These are phyloP conservation scores for Oryzias sinensis DNA, from an alignment of 2,797 vertebrate genomes.

Conservation along the genomic window DNA sequence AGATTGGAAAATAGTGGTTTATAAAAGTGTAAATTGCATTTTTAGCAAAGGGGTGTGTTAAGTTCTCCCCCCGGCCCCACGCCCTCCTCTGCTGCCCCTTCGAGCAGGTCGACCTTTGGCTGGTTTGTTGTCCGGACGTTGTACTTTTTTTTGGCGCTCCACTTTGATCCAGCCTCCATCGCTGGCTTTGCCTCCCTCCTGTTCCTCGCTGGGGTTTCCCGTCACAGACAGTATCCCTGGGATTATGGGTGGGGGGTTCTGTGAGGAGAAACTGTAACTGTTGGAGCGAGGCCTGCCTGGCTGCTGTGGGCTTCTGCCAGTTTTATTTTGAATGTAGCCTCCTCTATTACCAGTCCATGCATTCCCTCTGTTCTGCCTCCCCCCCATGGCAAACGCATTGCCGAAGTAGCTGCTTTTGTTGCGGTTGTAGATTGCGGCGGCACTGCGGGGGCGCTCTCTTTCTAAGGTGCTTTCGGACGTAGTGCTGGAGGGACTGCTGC, in stretches of 20 bases:
- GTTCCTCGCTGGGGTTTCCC: constrained; percentile 59
- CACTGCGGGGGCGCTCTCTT: constrained; percentile 69
- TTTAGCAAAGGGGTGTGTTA: constrained; percentile 31
- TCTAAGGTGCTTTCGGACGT: constrained; percentile 85
- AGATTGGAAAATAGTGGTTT: constrained; percentile 23
- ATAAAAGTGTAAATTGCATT: constrained; percentile 16
- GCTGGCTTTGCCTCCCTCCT: constrained; percentile 76
- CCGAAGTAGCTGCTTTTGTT: constrained; percentile 66
- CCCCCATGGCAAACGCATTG: constrained; percentile 49
- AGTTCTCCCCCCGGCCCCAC: constrained; percentile 70
- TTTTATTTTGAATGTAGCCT: constrained; percentile 51
- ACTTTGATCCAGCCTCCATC: constrained; percentile 95
- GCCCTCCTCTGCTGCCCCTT: constrained; percentile 70
- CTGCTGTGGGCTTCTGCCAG: constrained; percentile 55
- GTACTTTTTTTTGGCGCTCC: constrained; percentile 83
- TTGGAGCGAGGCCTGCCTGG: constrained; percentile 62
- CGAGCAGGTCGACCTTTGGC: constrained; percentile 81
- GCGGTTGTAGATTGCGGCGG: constrained; percentile 56
- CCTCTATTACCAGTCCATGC: constrained; percentile 55
- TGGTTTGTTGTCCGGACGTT: constrained; percentile 80
- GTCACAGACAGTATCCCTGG: constrained; percentile 83
- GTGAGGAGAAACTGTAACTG: constrained; percentile 48
- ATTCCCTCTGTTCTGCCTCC: constrained; percentile 58
- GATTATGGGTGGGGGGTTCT: constrained; percentile 69
- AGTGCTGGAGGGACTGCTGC: constrained; percentile 91